Conservation (phyloP, 35 echinoderm and acorn worm species). For the Ophioderma brevispina region DNA sequence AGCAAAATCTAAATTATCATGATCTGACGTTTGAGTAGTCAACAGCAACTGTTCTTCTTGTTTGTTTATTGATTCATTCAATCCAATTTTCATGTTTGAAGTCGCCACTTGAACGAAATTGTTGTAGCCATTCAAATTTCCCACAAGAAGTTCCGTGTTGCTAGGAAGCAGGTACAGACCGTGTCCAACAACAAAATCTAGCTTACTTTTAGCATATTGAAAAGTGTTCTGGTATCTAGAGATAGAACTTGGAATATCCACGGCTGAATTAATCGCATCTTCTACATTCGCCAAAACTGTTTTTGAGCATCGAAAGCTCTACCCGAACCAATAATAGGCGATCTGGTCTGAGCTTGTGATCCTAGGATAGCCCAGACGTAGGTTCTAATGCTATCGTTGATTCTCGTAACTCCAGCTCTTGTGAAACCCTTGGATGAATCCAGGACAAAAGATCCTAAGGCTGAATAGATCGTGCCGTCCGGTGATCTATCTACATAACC, state of each 20-base stretch:
- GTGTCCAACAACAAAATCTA: background rate
- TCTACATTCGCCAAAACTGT: background rate
- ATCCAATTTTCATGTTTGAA: background rate
- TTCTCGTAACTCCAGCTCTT: background rate
- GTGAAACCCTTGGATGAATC: background rate
- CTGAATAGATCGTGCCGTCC: too few species aligned
- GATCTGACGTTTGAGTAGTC: too few species aligned
- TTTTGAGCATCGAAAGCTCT: background rate
- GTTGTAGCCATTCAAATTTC: background rate
- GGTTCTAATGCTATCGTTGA: background rate
- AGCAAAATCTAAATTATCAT: too few species aligned
- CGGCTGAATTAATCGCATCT: background rate
- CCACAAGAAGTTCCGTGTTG: background rate
- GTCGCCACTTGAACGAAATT: background rate
- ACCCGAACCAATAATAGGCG: background rate
- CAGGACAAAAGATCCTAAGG: too few species aligned
- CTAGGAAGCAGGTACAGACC: background rate
- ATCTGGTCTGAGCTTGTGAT: background rate
- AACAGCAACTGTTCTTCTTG: too few species aligned
- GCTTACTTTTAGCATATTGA: background rate
- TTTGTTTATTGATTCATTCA: background rate
- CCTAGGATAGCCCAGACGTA: background rate
- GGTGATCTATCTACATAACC: background rate
- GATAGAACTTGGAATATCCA: background rate
- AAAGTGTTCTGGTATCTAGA: background rate